These are phyloP conservation scores for Otis tarda DNA, from an alignment of 2,113 vertebrate species.

Conservation along the genomic window DNA sequence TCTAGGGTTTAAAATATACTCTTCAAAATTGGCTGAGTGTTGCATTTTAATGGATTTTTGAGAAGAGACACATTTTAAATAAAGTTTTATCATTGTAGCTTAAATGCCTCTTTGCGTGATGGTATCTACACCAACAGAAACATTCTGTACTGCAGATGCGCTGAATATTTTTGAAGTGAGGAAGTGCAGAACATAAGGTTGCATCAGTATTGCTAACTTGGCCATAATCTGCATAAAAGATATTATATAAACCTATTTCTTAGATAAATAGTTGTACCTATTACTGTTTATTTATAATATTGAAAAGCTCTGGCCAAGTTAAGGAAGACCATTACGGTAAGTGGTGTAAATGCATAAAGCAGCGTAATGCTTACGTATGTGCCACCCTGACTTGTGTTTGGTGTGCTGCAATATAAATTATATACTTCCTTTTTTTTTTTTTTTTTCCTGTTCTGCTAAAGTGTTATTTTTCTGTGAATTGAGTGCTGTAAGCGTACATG, in stretches of 20 bases:
- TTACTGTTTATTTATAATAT: background rate
- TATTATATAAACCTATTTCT: background rate
- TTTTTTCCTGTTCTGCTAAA: background rate
- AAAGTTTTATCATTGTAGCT: background rate
- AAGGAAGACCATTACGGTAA: background rate
- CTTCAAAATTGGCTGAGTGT: background rate
- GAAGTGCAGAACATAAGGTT: background rate
- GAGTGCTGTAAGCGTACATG: background rate
- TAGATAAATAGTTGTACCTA: background rate
- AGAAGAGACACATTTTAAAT: background rate
- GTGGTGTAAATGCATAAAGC: background rate
- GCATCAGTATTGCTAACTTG: background rate
- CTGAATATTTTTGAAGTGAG: background rate
- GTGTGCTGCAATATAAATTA: background rate
- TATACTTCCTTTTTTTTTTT: background rate
- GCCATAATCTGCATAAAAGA: background rate
- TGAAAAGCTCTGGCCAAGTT: background rate
- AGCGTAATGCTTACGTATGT: fast-evolving
- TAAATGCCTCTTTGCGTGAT: background rate
- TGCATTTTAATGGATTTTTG: background rate
- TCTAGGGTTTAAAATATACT: background rate
- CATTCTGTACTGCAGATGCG: background rate
- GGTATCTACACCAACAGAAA: background rate
- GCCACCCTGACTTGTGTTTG: background rate
- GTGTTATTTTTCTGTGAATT: background rate